Evolutionary conservation across 2,888 invertebrate genomes (phyloP).

Genomic region (Trypoxylon attenuatum): DNA sequence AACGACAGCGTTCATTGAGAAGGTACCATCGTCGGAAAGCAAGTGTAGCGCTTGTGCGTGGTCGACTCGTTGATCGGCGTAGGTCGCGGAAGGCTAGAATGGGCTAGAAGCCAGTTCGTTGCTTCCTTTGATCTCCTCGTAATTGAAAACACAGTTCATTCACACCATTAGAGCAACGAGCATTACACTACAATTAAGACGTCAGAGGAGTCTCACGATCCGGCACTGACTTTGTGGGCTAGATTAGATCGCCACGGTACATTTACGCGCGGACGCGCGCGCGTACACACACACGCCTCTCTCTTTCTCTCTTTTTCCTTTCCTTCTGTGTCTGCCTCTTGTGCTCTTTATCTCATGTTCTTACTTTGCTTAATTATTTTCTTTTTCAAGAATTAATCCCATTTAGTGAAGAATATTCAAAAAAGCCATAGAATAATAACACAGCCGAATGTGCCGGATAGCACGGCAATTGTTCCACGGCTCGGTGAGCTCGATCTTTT

Average conservation of each 20-base stretch:
- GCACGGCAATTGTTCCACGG: constrained; percentile 44
- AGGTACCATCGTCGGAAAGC: too few species aligned
- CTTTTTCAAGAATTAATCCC: constrained; percentile 48
- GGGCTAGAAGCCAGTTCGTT: constrained; percentile 39
- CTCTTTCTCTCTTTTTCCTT: too few species aligned
- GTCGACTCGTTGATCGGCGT: constrained; percentile 28
- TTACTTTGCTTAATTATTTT: constrained; percentile 48
- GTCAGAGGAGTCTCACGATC: constrained; percentile 59
- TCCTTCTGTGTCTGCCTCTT: too few species aligned
- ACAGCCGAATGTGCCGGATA: constrained; percentile 8
- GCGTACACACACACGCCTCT: too few species aligned
- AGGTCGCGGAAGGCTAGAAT: constrained; percentile 25
- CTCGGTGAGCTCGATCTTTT: constrained; percentile 37
- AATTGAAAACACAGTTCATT: constrained; percentile 60
- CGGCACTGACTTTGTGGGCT: constrained; percentile 54
- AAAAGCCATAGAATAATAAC: constrained; percentile 49
- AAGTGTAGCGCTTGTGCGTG: too few species aligned
- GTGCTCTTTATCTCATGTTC: too few species aligned
- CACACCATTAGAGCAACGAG: constrained; percentile 59
- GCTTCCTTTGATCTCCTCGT: constrained; percentile 55
- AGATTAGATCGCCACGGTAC: constrained; percentile 58
- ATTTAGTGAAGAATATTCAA: constrained; percentile 47
- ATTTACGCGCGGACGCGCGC: constrained; percentile 48
- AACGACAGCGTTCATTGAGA: too few species aligned
- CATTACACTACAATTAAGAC: constrained; percentile 60